A percentile compares a stretch with the other conserved stretches of the same genome.
These are phyloP conservation scores for Capitella teleta DNA, from an alignment of 1,140 invertebrate genomes.

Conservation along the genomic window DNA sequence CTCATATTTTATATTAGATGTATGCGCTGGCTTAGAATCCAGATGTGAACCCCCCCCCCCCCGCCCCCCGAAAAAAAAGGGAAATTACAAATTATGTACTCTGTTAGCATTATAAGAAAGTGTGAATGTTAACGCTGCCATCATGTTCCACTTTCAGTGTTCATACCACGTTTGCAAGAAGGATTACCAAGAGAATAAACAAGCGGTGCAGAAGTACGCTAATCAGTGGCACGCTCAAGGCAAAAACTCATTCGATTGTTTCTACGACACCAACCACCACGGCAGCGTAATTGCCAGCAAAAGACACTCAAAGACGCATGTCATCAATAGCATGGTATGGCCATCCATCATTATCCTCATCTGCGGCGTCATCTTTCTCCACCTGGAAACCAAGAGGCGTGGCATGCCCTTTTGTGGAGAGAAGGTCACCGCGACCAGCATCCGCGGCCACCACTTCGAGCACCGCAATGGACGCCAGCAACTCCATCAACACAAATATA, in stretches of 20 bases:
- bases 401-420: slow-evolving; percentile 9
- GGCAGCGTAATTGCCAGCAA: slow-evolving; percentile 7
- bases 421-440: too few species aligned
- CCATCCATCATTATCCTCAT: slow-evolving; percentile 12
- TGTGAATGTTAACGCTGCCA: neutral
- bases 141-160: slow-evolving; percentile 8
- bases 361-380: slow-evolving; percentile 11
- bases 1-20: too few species aligned
- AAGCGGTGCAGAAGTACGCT: slow-evolving; percentile 6
- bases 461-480: too few species aligned
- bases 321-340: slow-evolving; percentile 15
- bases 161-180: slow-evolving; percentile 9
- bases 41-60: too few species aligned
- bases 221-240: neutral
- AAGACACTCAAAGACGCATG: slow-evolving; percentile 7
- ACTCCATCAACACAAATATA: too few species aligned
- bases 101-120: neutral
- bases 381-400: slow-evolving; percentile 10
- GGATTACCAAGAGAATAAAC: slow-evolving; percentile 3
- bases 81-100: too few species aligned
- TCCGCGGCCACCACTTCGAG: too few species aligned
- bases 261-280: slow-evolving; percentile 10
- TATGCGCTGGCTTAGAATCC: too few species aligned
- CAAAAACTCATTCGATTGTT: slow-evolving; percentile 3
- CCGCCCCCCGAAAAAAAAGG: too few species aligned